These are phyloP conservation scores for Empis livida DNA, from an alignment of 2,888 invertebrate genomes.

Conservation along the genomic window DNA sequence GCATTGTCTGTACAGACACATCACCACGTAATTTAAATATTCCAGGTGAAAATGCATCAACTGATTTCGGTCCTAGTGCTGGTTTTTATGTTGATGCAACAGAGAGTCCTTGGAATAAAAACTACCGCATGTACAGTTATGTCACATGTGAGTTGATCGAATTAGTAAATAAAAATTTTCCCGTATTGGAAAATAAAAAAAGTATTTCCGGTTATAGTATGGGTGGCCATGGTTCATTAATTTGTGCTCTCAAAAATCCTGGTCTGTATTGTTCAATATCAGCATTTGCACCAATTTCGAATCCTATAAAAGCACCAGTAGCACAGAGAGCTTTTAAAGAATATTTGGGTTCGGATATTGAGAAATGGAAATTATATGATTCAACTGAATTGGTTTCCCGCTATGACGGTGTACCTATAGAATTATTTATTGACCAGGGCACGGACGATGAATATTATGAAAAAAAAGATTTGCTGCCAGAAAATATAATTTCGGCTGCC, in stretches of 20 bases:
- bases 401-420: slow-evolving; percentile 72
- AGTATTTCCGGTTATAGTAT: slow-evolving; percentile 86
- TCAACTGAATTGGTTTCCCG: slow-evolving; percentile 67
- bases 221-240: slow-evolving; percentile 95
- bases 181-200: slow-evolving; percentile 43
- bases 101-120: slow-evolving; percentile 76
- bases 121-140: slow-evolving; percentile 94
- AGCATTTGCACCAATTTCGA: slow-evolving; percentile 90
- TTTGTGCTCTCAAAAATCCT: slow-evolving; percentile 82
- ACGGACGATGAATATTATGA: slow-evolving; percentile 65
- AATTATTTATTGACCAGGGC: slow-evolving; percentile 83
- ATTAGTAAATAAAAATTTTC: slow-evolving; percentile 63
- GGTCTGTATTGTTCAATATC: slow-evolving; percentile 78
- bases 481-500: slow-evolving; percentile 50
- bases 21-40: slow-evolving; percentile 85
- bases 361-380: slow-evolving; percentile 73
- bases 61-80: slow-evolving; percentile 88
- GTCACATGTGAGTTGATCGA: slow-evolving; percentile 74
- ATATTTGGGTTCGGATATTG: slow-evolving; percentile 59
- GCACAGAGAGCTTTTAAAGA: slow-evolving; percentile 74
- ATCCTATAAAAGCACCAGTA: slow-evolving; percentile 76
- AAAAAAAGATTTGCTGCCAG: slow-evolving; percentile 66
- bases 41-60: slow-evolving; percentile 80
- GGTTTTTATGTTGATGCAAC: slow-evolving; percentile 93
- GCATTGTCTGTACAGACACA: slow-evolving; percentile 90